Base-by-base conservation (phyloP, 2,797 vertebrate species). In the Rhyacichthys aspro region DNA sequence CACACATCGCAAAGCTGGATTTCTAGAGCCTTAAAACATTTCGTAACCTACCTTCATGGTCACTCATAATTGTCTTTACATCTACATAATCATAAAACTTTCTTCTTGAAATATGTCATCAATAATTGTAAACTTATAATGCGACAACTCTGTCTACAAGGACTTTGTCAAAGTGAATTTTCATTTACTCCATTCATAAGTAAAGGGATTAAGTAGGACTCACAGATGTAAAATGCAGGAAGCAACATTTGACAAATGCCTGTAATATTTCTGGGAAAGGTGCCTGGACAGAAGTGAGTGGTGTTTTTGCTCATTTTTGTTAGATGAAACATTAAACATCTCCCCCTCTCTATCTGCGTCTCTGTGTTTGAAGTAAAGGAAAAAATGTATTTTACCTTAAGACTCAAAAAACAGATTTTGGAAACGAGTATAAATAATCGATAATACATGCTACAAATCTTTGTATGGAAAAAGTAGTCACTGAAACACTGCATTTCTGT, bases 211-310 rank as follows among this genome's bases (percentile, higher is more conserved):
- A 66, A 72, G 66, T 67, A 70, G 62, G 66, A 52, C 71, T 68
- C 59, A 55, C 63, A 62, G 66, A 70, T 89, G 76, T 75, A 81
- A 86, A 89, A 86, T 49, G 64, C 72, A 77, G 72, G 73, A 85
- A 88, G 74, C 83, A 87, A 88, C 79, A 61, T 83, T 84, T 84
- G 80, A 85, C 83, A 79, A 76, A 70, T 47, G 44, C 42, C 59
- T 81, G 59, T 59, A 65, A 84, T 77, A 78, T 78, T 82, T 86
- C 76, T 78, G 56, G 50, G 48, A 72, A 70, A 75, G 63, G 62
- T 67, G 74, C 63, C 70, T 64, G 78, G 78, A 67, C 74, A 82
- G 63, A 83, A 71, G 73, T 80, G 72, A 52, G 64, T 32, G 49
- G 36, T 70, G 61, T 83, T 55, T 86, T 81, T 79, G 71, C 69